These are phyloP conservation scores for Matsumyia berberina DNA, from an alignment of 2,888 invertebrate genomes.

Conservation along the genomic window DNA sequence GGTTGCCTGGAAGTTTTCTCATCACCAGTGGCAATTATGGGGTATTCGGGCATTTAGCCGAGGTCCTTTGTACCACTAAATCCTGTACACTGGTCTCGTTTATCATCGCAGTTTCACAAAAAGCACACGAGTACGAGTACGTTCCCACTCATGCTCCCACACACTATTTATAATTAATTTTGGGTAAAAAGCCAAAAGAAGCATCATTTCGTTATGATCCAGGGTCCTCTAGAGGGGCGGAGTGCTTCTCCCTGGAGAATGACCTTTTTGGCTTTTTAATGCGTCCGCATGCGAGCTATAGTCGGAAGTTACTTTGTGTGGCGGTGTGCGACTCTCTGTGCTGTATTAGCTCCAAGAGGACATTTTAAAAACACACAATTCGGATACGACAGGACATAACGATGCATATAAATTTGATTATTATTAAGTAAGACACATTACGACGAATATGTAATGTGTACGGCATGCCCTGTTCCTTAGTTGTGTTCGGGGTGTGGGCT, in stretches of 20 bases:
- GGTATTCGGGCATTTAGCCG: slow-evolving; percentile 39
- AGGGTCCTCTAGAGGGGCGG: slow-evolving; percentile 19
- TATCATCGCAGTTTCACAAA: slow-evolving; percentile 50
- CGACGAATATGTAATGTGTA: slow-evolving; percentile 76
- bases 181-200: slow-evolving; percentile 72
- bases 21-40: slow-evolving; percentile 43
- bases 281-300: slow-evolving; percentile 53
- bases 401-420: slow-evolving; percentile 81
- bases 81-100: slow-evolving; percentile 52
- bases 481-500: slow-evolving; percentile 26
- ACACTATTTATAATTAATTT: slow-evolving; percentile 76
- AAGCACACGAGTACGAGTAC: not conserved
- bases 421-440: slow-evolving; percentile 80
- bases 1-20: slow-evolving; percentile 33
- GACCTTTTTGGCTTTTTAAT: slow-evolving; percentile 76
- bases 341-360: slow-evolving; percentile 67
- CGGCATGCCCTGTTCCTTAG: slow-evolving; percentile 30
- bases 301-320: slow-evolving; percentile 22
- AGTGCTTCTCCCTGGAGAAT: slow-evolving; percentile 65
- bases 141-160: slow-evolving; percentile 30
- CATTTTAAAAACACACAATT: slow-evolving; percentile 69
- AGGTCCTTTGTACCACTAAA: slow-evolving; percentile 45
- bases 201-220: slow-evolving; percentile 58
- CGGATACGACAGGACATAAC: slow-evolving; percentile 81
- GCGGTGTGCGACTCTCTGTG: slow-evolving; percentile 4